A percentile compares a stretch with the other conserved stretches of the same genome.
These are phyloP conservation scores for Acrocephalus kingi DNA, from an alignment of 2,113 vertebrate species.

Conservation along the genomic window DNA sequence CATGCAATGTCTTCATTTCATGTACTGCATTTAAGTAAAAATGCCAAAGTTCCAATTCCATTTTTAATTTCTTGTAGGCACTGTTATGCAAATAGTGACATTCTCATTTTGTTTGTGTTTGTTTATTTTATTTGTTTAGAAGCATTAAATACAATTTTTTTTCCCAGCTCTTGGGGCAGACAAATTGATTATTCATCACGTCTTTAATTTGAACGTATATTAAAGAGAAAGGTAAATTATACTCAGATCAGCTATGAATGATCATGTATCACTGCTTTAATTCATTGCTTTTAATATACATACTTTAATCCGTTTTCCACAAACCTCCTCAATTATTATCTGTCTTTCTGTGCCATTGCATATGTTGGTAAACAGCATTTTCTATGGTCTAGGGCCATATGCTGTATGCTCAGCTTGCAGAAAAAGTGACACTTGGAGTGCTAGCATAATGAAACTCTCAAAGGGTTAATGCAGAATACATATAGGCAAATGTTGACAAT, in stretches of 20 bases:
- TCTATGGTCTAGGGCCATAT: slow-evolving; percentile 19
- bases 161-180: not conserved
- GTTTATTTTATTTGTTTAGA: not conserved
- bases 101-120: not conserved
- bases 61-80: slow-evolving; percentile 27
- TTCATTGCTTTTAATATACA: slow-evolving; percentile 1
- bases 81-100: slow-evolving; percentile 12
- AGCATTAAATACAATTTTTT: not conserved
- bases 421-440: slow-evolving; percentile 30
- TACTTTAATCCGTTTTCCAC: slow-evolving; percentile 26
- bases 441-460: slow-evolving; percentile 47
- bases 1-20: slow-evolving; percentile 58
- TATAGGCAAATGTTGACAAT: slow-evolving; percentile 83
- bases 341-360: slow-evolving; percentile 46
- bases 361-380: slow-evolving; percentile 35
- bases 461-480: slow-evolving; percentile 78
- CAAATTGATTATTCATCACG: not conserved
- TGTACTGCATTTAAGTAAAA: slow-evolving; percentile 42
- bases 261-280: not conserved
- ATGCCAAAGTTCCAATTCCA: slow-evolving; percentile 37
- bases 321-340: slow-evolving; percentile 20
- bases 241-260: not conserved
- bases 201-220: not conserved
- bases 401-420: slow-evolving; percentile 36
- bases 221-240: slow-evolving; percentile 13